These are phyloP conservation scores for Scaeva pyrastri DNA, from an alignment of 2,888 invertebrate genomes.

Conservation along the genomic window DNA sequence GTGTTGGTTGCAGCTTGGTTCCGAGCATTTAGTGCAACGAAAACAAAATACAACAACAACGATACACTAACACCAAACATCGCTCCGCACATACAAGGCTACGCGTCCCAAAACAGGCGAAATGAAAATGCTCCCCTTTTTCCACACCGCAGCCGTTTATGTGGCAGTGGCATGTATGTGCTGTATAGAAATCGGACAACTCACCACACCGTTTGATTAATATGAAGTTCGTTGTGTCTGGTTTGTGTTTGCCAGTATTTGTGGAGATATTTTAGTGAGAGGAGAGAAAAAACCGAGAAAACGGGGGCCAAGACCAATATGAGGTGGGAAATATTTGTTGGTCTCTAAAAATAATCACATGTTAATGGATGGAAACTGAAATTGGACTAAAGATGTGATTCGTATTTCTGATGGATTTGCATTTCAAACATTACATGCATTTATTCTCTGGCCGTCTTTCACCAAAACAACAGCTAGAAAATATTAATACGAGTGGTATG, in stretches of 20 bases:
- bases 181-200: constrained; percentile 3
- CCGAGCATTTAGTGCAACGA: constrained; percentile 39
- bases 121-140: constrained; percentile 5
- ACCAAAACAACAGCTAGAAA: constrained; percentile 37
- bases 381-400: constrained; percentile 45
- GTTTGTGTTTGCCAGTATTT: not conserved
- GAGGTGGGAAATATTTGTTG: constrained; percentile 51
- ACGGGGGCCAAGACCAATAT: not conserved
- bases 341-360: constrained; percentile 72
- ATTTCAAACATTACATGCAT: constrained; percentile 42
- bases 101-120: constrained; percentile 14
- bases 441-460: constrained; percentile 16
- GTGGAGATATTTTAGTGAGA: constrained; percentile 15
- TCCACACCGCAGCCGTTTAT: not conserved
- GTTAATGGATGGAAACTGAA: constrained; percentile 52
- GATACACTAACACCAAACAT: constrained; percentile 16
- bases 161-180: not conserved
- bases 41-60: constrained; percentile 25
- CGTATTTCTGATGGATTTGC: constrained; percentile 53
- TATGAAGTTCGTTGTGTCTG: constrained; percentile 15
- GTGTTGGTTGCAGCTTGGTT: constrained; percentile 25
- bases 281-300: constrained; percentile 22
- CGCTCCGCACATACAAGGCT: constrained; percentile 55
- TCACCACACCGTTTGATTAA: constrained; percentile 51
- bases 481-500: constrained; percentile 24